Percentiles rank a stretch among this genome's conserved stretches.
These are phyloP conservation scores for Lasioglossum marginatum DNA, from an alignment of 2,888 invertebrate genomes.

Conservation along the genomic window DNA sequence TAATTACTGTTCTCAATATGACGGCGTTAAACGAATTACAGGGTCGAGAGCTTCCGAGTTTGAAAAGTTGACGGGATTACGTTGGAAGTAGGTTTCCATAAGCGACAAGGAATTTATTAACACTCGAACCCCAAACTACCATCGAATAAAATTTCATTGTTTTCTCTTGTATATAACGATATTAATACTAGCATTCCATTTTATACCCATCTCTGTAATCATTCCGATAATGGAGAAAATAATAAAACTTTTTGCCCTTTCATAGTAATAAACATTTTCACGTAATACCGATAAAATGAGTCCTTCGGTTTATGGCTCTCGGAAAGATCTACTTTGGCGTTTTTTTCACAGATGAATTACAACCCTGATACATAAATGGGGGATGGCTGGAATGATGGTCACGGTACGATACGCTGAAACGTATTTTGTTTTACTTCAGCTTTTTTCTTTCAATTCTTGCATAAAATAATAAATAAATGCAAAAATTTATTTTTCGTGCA, in stretches of 20 bases:
- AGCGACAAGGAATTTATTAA: not conserved
- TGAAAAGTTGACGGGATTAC: conserved; percentile 18
- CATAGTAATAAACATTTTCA: not conserved
- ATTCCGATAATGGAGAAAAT: not conserved
- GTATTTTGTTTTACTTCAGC: not conserved
- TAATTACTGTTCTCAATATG: conserved; percentile 46
- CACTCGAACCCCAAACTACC: not conserved
- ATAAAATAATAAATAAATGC: not conserved
- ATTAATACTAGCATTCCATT: not conserved
- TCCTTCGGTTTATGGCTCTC: not conserved
- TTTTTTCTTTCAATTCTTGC: not conserved
- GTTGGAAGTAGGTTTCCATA: not conserved
- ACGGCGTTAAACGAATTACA: conserved; percentile 39
- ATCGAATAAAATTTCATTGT: not conserved
- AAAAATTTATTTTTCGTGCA: not conserved
- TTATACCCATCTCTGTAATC: not conserved
- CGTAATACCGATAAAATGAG: not conserved
- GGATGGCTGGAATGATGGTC: not conserved
- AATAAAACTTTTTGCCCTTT: not conserved
- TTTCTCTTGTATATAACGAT: not conserved
- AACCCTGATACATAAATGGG: not conserved
- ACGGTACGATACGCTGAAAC: not conserved
- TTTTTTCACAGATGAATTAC: not conserved
- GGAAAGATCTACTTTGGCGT: not conserved
- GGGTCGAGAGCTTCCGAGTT: conserved; percentile 6